Base-by-base conservation (phyloP, 2,888 invertebrate species). In the Cremastinae sp. region DNA sequence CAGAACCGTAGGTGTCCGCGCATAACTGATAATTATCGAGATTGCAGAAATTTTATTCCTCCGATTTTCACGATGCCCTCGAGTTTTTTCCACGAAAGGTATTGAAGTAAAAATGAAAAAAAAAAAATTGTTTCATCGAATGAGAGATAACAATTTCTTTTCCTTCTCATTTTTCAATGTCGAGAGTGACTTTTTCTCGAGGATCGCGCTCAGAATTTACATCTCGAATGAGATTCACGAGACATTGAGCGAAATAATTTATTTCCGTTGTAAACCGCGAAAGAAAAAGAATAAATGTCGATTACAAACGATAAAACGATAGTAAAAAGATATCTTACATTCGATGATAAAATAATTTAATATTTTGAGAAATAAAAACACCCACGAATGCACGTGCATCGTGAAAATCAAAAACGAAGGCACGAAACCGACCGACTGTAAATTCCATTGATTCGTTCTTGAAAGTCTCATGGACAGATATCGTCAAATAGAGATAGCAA, bases 371-470 rank as follows among this genome's bases (percentile, higher is more conserved):
- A 28, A 28, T 3, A 28, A 28, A 28, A 28, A 3, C 28, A 5
- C 5, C 2, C 28, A 5, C 5, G 5, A 3, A 28, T 28, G 5
- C 28, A 28, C 28, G 5, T n/a, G n/a, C n/a, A 28, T n/a, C 7
- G n/a, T 39, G 14, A 39, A 8, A 56, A 39, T 7, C 12, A 2
- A 70, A 69, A 66, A 68, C 65, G 77, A 66, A 68, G 56, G 61
- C 65, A 59, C 43, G 43, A 43, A 51, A 53, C 20, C 43, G 41
- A n/a, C 18, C 22, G 45, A 18, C 41, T 41, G 51, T 1, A 45
- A 65, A 59, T 70, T 70, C 58, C 65, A 65, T 65, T 41, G 65
- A 75, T 65, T 70, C 64, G 70, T 75, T 39, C 64, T 70, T 70
- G 51, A 53, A 56, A 68, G 22, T 69, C 62, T 74, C 62, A 74